Conservation (phyloP, 2,888 invertebrate species). For the Dynastes hyllus region DNA sequence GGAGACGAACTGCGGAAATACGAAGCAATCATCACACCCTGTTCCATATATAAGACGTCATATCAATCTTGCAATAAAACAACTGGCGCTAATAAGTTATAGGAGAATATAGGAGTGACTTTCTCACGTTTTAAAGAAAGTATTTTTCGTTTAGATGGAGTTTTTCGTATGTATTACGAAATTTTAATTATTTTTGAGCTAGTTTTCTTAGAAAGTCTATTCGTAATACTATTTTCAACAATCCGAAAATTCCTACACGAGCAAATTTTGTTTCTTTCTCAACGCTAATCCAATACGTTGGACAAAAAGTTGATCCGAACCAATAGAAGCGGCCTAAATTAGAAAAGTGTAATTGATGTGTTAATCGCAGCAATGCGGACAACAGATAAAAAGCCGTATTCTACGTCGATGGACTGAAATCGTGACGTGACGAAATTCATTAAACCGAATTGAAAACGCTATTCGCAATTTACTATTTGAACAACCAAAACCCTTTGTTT, state of each 20-base stretch:
- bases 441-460: neutral
- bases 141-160: no score
- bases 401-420: neutral
- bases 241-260: no score
- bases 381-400: neutral
- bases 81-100: neutral
- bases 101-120: no score
- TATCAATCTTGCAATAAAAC: slow-evolving; percentile 7
- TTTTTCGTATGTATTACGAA: no score
- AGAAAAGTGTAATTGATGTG: neutral
- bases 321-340: neutral
- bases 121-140: no score
- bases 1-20: slow-evolving; percentile 64
- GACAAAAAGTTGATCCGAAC: neutral
- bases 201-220: no score
- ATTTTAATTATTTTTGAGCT: no score
- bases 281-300: neutral
- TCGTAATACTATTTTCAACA: no score
- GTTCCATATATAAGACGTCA: neutral
- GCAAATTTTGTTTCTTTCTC: neutral
- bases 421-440: neutral
- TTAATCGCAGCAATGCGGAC: neutral
- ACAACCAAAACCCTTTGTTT: no score
- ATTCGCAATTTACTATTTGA: neutral
- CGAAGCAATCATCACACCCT: neutral